These are phyloP conservation scores for Chrysina gloriosa DNA, from an alignment of 2,888 invertebrate species.

Conservation along the genomic window DNA sequence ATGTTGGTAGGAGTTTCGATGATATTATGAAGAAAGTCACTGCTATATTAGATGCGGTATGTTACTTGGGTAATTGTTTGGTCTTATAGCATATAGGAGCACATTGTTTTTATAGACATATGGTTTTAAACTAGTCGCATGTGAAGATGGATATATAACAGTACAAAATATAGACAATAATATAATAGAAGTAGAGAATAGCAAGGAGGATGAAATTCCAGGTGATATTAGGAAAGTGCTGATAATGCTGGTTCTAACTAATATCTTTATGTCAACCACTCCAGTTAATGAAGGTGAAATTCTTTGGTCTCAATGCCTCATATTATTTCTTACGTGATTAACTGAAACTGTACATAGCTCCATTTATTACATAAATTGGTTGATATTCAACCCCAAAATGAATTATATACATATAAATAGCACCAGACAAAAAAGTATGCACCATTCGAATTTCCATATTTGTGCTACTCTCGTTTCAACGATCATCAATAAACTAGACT, in stretches of 20 bases:
- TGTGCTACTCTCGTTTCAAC: no score
- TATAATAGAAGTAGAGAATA: not conserved
- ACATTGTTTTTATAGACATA: not conserved
- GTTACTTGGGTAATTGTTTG: not conserved
- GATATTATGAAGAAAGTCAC: not conserved
- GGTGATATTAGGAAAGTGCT: constrained; percentile 16
- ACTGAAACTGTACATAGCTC: no score
- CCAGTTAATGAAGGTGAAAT: constrained; percentile 26
- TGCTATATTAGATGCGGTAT: constrained; percentile 3
- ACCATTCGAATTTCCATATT: no score
- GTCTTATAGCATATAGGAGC: no score
- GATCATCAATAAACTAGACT: no score
- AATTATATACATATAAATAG: no score
- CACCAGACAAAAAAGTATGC: no score
- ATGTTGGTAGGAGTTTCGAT: constrained; percentile 8
- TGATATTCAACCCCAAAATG: no score
- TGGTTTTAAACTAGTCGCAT: constrained; percentile 19
- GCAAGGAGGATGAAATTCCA: not conserved
- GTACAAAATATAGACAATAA: constrained; percentile 11
- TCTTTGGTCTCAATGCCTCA: not conserved
- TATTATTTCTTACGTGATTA: no score
- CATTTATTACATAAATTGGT: no score
- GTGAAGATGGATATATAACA: constrained; percentile 26
- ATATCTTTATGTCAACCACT: constrained; percentile 21
- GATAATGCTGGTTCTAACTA: constrained; percentile 14